These are phyloP conservation scores for Odontocerum albicorne DNA, from an alignment of 2,888 invertebrate species.

Conservation along the genomic window DNA sequence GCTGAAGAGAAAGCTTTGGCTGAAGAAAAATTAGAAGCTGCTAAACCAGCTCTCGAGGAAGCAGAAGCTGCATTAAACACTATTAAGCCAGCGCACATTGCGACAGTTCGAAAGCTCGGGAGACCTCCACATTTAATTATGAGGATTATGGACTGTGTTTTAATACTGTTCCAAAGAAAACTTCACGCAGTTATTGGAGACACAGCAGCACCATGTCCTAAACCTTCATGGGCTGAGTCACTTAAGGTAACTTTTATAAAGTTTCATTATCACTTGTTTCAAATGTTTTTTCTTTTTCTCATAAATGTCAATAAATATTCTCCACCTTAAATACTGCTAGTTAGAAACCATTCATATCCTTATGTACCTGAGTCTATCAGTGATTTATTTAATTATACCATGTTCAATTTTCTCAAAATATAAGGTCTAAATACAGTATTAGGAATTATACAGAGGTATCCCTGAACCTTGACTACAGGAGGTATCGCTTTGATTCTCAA, in stretches of 20 bases:
- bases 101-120: constrained; percentile 91
- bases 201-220: constrained; percentile 79
- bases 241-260: constrained; percentile 78
- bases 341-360: no score
- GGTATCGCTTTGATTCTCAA: no score
- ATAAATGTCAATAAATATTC: no score
- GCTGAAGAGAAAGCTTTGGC: constrained; percentile 89
- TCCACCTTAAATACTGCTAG: no score
- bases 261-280: no score
- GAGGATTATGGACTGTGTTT: constrained; percentile 97
- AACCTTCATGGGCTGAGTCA: constrained; percentile 96
- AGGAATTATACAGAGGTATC: no score
- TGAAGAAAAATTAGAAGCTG: constrained; percentile 91
- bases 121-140: constrained; percentile 95
- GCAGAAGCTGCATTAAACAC: constrained; percentile 94
- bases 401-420: no score
- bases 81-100: constrained; percentile 95
- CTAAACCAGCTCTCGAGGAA: constrained; percentile 93
- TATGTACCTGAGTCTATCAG: no score
- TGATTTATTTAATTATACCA: no score
- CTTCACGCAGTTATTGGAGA: constrained; percentile 82
- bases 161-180: constrained; percentile 89
- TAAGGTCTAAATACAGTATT: no score
- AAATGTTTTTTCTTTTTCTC: no score
- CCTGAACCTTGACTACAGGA: no score